Evolutionary conservation across 2,888 invertebrate genomes (phyloP), one percentile per base, ranked within the genome.

Genomic region (Automeris io): DNA sequence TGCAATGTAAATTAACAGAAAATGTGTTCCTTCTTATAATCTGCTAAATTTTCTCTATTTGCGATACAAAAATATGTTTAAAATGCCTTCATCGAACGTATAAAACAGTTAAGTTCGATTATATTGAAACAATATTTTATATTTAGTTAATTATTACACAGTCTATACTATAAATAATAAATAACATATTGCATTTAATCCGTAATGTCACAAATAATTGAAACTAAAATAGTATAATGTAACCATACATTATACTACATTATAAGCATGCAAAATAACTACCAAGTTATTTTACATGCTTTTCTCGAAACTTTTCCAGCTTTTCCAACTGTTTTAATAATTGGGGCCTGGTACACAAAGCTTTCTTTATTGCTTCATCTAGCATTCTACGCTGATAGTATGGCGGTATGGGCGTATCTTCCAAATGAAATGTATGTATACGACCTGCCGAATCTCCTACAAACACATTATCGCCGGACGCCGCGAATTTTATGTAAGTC

Each of bases 351-450:
- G 91, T 90, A 19, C 89, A 81, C 18, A 94, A 67, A 1, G 90
- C 88, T 42, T 88, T 90, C 49, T 88, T 87, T 5, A 95, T 85
- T 0, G 92, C 89, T 2, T 89, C 87, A 19, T 90, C 87, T 2
- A 95, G 77, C 54, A 92, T 79, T 38, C 89, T 83, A 35, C 86
- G 88, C 60, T 92, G 93, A 54, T 91, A 91, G 61, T 88, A 91
- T 0, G 93, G 90, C 0, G 91, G 87, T 54, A 93, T 91, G 0
- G 94, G 93, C 85, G 94, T 92, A 49, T 93, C 92, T 54, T 92
- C 91, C 36, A 95, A 73, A 36, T 91, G 89, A 59, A 91, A 91
- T 9, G 94, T 88, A 52, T 91, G 88, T 2, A 93, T 83, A 19
- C 88, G 80, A 0, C 95, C 94, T 11, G 83, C 68, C 6, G 90